Evolutionary conservation across 2,113 vertebrate species (phyloP), one percentile per base, ranked within the genome.

Genomic region (Petroica traversi): DNA sequence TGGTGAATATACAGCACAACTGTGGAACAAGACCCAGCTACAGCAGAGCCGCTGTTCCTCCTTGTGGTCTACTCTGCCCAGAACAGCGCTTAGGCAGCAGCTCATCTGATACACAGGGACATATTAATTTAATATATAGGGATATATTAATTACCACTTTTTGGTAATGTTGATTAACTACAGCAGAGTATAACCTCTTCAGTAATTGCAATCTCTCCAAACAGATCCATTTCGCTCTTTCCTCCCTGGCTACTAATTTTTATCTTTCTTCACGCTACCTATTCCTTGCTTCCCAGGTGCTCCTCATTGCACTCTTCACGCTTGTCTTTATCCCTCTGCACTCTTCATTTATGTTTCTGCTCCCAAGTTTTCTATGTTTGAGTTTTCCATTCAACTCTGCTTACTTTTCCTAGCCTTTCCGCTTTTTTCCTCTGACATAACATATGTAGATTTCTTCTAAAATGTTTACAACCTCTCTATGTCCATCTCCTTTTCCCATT

Each of bases 71-170:
- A 34, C 13, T 40, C 10, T 40, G 64, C 34, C 7, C 31, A 6
- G 12, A 55, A 3, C 41, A 64, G 63, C 1, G 1, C n/a, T 67
- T 66, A 54, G 41, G 13, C 49, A 76, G 43, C 2, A 1, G 22
- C 49, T 69, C 28, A 62, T 52, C 16, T 0, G 0, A 58, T 6
- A n/a, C n/a, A n/a, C n/a, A 54, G 43, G 14, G 20, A 29, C 58
- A 18, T 9, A 34, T 63, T 62, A 38, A 69, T 87, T 38, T 54
- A n/a, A 58, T 6, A n/a, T n/a, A n/a, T n/a, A 54, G 43, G 14
- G 20, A 29, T 62, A 18, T 9, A 34, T 63, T 62, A 87, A 75
- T 77, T 48, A 48, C 54, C 11, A 5, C 20, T 49, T 61, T 63
- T 67, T 54, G 8, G 40, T 58, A 48, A 22, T 17, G 15, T 29